Conservation (phyloP, 2,113 vertebrate genomes). For the Varanus salvator region DNA sequence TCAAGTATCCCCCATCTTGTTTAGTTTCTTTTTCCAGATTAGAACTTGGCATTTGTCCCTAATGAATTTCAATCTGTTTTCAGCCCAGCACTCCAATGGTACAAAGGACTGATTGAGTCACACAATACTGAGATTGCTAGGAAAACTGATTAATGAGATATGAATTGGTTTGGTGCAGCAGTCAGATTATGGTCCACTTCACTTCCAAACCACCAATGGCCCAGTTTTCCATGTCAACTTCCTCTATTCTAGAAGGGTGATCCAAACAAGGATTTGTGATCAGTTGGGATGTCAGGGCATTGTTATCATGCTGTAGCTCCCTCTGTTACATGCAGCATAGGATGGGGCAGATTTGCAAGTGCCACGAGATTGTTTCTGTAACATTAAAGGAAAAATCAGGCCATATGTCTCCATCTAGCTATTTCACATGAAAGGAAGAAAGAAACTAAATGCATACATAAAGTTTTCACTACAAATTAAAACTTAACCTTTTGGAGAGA, state of each 20-base stretch:
- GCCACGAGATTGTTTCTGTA: not conserved
- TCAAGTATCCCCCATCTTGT: too few relatives aligned
- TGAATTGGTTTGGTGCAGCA: not conserved
- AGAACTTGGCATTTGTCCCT: too few relatives aligned
- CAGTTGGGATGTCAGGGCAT: not conserved
- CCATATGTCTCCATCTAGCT: not conserved
- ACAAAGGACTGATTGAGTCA: not conserved
- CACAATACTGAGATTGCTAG: not conserved
- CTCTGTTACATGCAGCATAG: not conserved
- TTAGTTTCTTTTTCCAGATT: too few relatives aligned
- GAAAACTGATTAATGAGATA: not conserved
- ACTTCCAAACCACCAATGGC: not conserved
- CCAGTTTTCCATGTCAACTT: not conserved
- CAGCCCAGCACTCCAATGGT: too few relatives aligned
- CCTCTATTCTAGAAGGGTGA: not conserved
- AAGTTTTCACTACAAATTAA: conserved; percentile 9
- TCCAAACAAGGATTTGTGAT: not conserved
- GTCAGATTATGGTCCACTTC: not conserved
- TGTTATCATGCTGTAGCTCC: not conserved
- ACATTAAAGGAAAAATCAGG: not conserved
- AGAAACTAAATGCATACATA: not conserved
- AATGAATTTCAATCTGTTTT: too few relatives aligned
- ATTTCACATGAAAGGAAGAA: conserved; percentile 19
- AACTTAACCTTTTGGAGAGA: conserved; percentile 25
- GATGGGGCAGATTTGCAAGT: not conserved